A percentile compares a stretch with the other conserved stretches of the same genome.
phyloP scores from a whole-genome alignment of 1,140 invertebrate genomes.

The Neotoxoptera formosana region DNA sequence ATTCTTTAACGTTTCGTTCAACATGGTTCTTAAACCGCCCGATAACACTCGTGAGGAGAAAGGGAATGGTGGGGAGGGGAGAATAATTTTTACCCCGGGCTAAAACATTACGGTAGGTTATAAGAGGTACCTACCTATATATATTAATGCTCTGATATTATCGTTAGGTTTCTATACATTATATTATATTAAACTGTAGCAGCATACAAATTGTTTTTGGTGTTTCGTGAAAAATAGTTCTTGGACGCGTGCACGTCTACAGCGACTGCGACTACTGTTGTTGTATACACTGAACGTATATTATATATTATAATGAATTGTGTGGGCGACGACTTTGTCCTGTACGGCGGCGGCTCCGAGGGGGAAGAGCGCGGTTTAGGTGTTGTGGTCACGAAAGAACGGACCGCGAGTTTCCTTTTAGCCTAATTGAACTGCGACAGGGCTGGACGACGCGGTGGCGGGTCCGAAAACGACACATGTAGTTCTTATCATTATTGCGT shows the following conservation, averaged over 20 bases:
- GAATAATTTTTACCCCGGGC: too few relatives aligned
- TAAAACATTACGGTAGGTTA: too few relatives aligned
- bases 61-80: too few relatives aligned
- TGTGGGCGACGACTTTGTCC: not conserved
- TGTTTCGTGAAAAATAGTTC: not conserved
- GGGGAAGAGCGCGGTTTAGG: conserved; percentile 34
- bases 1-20: too few relatives aligned
- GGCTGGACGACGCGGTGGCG: not conserved
- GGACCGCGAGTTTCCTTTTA: conserved; percentile 46
- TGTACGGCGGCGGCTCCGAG: not conserved
- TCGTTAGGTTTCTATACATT: not conserved
- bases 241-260: not conserved
- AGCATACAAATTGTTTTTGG: not conserved
- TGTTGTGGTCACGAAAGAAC: conserved; percentile 54
- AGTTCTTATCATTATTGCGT: conserved; percentile 56
- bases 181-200: not conserved
- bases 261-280: not conserved
- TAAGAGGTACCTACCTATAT: too few relatives aligned
- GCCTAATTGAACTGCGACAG: conserved; percentile 22
- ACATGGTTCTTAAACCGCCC: too few relatives aligned
- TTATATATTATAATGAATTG: not conserved
- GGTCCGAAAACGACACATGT: conserved; percentile 49
- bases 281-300: not conserved
- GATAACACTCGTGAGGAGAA: too few relatives aligned
- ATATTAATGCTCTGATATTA: not conserved